Conservation (phyloP, 2,113 vertebrate genomes). For the Sinocyclocheilus rhinocerous region DNA sequence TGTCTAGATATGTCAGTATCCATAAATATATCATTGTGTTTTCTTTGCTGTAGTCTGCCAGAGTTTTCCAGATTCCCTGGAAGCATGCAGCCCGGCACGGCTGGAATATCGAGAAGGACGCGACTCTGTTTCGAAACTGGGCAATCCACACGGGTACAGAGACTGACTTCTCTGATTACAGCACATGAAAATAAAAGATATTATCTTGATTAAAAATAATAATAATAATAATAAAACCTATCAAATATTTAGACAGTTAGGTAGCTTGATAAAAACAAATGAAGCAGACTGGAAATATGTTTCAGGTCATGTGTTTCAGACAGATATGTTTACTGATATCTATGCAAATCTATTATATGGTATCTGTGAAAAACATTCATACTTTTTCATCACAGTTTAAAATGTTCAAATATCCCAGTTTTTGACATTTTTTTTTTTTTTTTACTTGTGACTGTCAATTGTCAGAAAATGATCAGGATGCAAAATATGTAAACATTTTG, state of each 20-base stretch:
- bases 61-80: constrained; percentile 81
- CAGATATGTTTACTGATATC: not conserved
- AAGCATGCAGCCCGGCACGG: constrained; percentile 80
- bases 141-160: constrained; percentile 75
- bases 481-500: too few species aligned
- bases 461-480: not conserved
- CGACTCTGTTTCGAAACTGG: constrained; percentile 80
- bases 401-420: too few species aligned
- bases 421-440: not conserved
- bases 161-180: not conserved
- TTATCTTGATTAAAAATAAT: too few species aligned
- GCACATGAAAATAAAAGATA: not conserved
- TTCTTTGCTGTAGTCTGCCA: constrained; percentile 61
- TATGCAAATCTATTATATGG: not conserved
- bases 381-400: not conserved
- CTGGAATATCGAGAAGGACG: constrained; percentile 80
- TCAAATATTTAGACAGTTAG: too few species aligned
- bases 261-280: too few species aligned
- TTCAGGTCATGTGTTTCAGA: not conserved
- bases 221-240: too few species aligned
- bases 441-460: not conserved
- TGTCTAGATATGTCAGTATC: too few species aligned
- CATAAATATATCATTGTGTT: not conserved
- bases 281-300: not conserved
- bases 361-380: not conserved